A percentile compares a stretch with the other conserved stretches of the same genome.
These are phyloP conservation scores for Napeogenes sylphis DNA, from an alignment of 2,888 invertebrate species.

Conservation along the genomic window DNA sequence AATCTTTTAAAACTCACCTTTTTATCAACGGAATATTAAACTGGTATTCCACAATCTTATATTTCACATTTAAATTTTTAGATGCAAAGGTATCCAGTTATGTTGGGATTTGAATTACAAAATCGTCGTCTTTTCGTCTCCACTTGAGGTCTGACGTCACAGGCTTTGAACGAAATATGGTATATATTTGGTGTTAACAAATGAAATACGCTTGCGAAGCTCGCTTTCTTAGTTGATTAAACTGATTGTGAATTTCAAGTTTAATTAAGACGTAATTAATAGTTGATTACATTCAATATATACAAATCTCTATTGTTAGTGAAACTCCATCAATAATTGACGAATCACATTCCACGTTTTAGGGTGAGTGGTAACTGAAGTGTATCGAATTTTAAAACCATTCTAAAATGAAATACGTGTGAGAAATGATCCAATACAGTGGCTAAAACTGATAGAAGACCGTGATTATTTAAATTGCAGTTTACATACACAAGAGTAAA, in stretches of 20 bases:
- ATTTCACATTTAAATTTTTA: slow-evolving; percentile 67
- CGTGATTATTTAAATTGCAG: slow-evolving; percentile 14
- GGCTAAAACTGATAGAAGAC: neutral
- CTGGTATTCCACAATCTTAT: slow-evolving; percentile 57
- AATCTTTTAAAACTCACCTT: slow-evolving; percentile 30
- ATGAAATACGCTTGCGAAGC: slow-evolving; percentile 4
- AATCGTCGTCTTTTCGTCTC: slow-evolving; percentile 59
- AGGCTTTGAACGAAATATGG: slow-evolving; percentile 22
- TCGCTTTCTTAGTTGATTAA: slow-evolving; percentile 7
- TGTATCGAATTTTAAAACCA: too few species aligned
- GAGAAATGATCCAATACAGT: neutral
- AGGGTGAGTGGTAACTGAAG: too few species aligned
- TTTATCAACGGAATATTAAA: slow-evolving; percentile 42
- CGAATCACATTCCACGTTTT: neutral
- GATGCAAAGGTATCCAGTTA: slow-evolving; percentile 33
- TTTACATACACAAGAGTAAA: slow-evolving; percentile 10
- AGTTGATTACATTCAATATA: slow-evolving; percentile 2
- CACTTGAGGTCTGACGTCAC: slow-evolving; percentile 38
- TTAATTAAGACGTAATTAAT: slow-evolving; percentile 4
- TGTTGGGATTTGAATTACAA: slow-evolving; percentile 70
- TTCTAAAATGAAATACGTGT: neutral
- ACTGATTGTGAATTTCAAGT: slow-evolving; percentile 4
- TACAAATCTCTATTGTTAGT: neutral
- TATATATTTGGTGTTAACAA: slow-evolving; percentile 12
- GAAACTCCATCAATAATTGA: slow-evolving; percentile 1